phyloP scores from a whole-genome alignment of 2,888 invertebrate species.

The Agrotis ipsilon region DNA sequence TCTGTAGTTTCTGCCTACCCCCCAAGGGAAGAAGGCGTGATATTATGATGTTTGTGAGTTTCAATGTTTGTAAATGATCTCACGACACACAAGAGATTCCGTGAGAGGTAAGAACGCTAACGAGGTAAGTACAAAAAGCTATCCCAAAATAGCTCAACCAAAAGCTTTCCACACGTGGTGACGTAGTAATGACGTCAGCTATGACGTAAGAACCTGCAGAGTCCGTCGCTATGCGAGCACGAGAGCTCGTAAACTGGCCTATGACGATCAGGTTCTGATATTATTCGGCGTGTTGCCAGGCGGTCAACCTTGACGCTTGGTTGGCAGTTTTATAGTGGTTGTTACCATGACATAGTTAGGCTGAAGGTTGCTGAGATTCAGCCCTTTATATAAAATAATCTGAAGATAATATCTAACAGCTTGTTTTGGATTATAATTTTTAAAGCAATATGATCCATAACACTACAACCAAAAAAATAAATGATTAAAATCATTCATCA shows the following conservation, averaged over 20 bases:
- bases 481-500: no score
- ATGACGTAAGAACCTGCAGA: conserved; percentile 54
- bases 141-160: conserved; percentile 27
- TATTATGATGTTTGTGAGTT: no score
- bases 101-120: no score
- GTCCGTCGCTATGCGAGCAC: conserved; percentile 36
- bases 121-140: background rate
- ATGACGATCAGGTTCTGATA: conserved; percentile 7
- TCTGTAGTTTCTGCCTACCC: no score
- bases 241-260: conserved; percentile 50
- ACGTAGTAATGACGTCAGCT: conserved; percentile 31
- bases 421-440: no score
- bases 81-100: no score
- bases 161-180: conserved; percentile 9
- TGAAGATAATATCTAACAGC: no score
- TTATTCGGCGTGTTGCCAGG: conserved; percentile 46
- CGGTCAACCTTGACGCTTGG: conserved; percentile 1
- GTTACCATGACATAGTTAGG: conserved; percentile 25
- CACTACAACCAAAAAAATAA: no score
- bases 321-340: background rate
- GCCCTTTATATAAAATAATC: background rate
- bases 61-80: no score
- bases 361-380: conserved; percentile 5
- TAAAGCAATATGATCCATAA: no score
- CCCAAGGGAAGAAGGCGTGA: no score